These are phyloP conservation scores for Ivindomyrus marchei DNA, from an alignment of 2,113 vertebrate genomes.

Conservation along the genomic window DNA sequence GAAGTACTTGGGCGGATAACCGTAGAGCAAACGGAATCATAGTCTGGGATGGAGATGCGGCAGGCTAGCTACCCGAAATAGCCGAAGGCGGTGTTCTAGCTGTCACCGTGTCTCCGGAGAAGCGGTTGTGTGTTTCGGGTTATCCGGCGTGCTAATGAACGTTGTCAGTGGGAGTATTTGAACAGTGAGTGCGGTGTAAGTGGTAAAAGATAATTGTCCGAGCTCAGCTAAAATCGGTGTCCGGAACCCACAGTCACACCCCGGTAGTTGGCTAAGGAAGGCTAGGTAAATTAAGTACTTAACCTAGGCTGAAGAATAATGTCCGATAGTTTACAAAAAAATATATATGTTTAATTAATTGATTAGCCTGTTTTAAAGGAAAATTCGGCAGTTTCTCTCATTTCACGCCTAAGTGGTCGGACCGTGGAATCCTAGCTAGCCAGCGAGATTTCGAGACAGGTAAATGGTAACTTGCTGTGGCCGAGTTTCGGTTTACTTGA, in stretches of 20 bases:
- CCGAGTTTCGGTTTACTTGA: background rate
- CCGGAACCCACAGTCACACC: background rate
- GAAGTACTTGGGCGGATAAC: background rate
- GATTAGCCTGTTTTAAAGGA: background rate
- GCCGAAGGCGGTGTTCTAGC: background rate
- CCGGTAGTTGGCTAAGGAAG: background rate
- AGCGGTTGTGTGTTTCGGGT: background rate
- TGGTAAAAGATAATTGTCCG: background rate
- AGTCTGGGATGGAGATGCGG: slow-evolving; percentile 1
- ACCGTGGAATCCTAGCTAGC: background rate
- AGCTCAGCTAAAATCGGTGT: background rate
- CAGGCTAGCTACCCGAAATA: background rate
- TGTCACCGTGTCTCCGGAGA: background rate
- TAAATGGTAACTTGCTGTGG: background rate
- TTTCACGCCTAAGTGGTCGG: background rate
- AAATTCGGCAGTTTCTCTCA: background rate
- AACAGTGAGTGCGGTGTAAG: background rate
- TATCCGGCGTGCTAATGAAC: background rate
- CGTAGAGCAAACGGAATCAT: background rate
- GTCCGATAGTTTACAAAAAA: background rate
- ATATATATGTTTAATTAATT: background rate
- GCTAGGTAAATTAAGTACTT: background rate
- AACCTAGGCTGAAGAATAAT: background rate
- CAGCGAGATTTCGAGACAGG: background rate
- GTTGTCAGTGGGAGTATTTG: background rate